Evolutionary conservation across 1,140 invertebrate genomes (phyloP).

Genomic region (Hyles euphorbiae): DNA sequence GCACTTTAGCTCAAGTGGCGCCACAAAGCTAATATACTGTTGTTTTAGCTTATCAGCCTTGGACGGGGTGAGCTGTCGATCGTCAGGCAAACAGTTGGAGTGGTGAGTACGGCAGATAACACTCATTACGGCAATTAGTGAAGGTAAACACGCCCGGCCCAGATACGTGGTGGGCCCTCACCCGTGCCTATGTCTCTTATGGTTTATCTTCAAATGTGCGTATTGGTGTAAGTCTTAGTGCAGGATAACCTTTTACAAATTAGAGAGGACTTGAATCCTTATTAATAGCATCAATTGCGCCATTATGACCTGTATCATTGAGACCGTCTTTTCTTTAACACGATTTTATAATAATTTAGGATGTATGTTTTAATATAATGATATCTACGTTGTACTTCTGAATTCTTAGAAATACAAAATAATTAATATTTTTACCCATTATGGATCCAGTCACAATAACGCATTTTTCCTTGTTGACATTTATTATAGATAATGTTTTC

Average conservation of each 20-base stretch:
- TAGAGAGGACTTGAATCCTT: background rate
- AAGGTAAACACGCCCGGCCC: slow-evolving; percentile 57
- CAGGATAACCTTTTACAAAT: background rate
- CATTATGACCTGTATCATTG: no score
- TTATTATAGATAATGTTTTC: no score
- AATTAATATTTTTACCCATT: background rate
- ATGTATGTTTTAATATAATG: no score
- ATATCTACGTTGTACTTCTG: no score
- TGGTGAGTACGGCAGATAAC: slow-evolving; percentile 50
- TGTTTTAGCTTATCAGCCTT: slow-evolving; percentile 32
- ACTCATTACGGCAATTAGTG: slow-evolving; percentile 66
- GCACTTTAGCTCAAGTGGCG: slow-evolving; percentile 1
- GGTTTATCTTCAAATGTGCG: no score
- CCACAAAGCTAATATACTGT: background rate
- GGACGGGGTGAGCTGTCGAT: slow-evolving; percentile 50
- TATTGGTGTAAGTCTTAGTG: background rate
- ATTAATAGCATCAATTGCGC: no score
- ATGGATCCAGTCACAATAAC: background rate
- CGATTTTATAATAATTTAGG: no score
- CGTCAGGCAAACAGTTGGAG: slow-evolving; percentile 50
- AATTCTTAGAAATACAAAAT: no score
- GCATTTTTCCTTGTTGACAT: no score
- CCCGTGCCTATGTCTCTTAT: slow-evolving; percentile 10
- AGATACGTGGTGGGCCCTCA: slow-evolving; percentile 34
- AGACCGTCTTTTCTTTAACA: no score